Percentiles rank a stretch among this genome's conserved stretches.
Conservation (phyloP, 2,113 vertebrate genomes). For the Sphaerodactylus townsendi region DNA sequence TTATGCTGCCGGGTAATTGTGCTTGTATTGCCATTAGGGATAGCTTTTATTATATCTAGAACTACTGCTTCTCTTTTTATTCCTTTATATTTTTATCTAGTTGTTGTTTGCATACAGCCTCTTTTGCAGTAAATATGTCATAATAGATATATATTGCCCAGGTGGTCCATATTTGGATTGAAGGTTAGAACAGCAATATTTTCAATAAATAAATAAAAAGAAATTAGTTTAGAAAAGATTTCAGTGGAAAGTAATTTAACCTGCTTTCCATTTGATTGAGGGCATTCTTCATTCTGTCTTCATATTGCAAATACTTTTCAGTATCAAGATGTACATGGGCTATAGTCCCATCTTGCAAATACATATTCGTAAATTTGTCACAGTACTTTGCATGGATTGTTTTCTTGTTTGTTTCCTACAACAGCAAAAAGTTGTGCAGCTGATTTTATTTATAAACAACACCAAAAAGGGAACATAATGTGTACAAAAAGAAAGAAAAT, state of each 20-base stretch:
- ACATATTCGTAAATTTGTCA: slow-evolving; percentile 72
- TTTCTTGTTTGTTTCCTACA: slow-evolving; percentile 76
- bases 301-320: slow-evolving; percentile 73
- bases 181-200: slow-evolving; percentile 27
- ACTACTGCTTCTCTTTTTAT: too few relatives aligned
- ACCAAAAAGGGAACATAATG: neutral
- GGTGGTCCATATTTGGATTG: neutral
- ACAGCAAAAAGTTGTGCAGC: neutral
- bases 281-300: slow-evolving; percentile 66
- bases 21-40: too few relatives aligned
- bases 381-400: slow-evolving; percentile 82
- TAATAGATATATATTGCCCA: too few relatives aligned
- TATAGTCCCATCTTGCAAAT: slow-evolving; percentile 80
- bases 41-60: too few relatives aligned
- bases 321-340: slow-evolving; percentile 76
- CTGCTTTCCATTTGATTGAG: slow-evolving; percentile 73
- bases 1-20: too few relatives aligned
- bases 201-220: neutral
- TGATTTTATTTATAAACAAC: slow-evolving; percentile 3
- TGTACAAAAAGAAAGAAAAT: too few relatives aligned
- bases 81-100: too few relatives aligned
- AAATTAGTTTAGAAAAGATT: slow-evolving; percentile 24
- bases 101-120: too few relatives aligned
- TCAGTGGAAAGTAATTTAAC: slow-evolving; percentile 56
- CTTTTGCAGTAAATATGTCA: too few relatives aligned